Base-by-base conservation (phyloP, 2,113 vertebrate species). In the Brevimyrus niger region DNA sequence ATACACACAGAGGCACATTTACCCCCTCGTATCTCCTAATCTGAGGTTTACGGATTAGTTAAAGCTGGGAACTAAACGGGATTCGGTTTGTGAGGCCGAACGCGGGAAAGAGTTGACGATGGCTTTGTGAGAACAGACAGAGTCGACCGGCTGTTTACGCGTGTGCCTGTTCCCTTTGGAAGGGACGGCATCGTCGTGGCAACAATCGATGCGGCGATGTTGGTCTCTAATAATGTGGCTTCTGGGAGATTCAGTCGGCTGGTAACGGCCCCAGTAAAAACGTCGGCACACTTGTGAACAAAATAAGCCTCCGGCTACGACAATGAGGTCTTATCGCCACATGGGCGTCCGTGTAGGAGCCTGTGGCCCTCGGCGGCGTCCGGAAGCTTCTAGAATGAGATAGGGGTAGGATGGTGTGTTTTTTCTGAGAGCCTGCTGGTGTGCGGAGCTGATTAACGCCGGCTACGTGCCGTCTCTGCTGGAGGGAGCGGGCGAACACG, bases 361-460 rank as follows among this genome's bases (percentile, higher is more conserved):
- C 35, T 42, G 73, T 38, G 35, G 73, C 82, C 82, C 82, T 44
- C 42, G 44, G 42, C 21, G 8, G 82, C 9, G 9, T 44, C 4
- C 42, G 44, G 44, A 84, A 47, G 82, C 73, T 80, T 80, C n/a
- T 7, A 82, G 38, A 82, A 21, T 3, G 38, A 84, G 82, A 42
- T 44, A 47, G 21, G 44, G 42, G 38, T 11, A n/a, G 82, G 44
- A 47, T 84, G 82, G 35, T 44, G 19, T 83, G 38, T 83, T 83
- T 83, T 76, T 83, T 42, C n/a, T 46, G 80, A 83, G 82, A 23
- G 44, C 82, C 82, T 47, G 82, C 82, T n/a, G 44, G 82, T 84
- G 82, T 84, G 44, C 42, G 44, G 82, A n/a, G 82, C 82, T 84
- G 82, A 84, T 84, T 84, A 84, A 47, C 82, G 38, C 82, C 19